These are phyloP conservation scores for Coelopa pilipes DNA, from an alignment of 2,888 invertebrate genomes.

Conservation along the genomic window DNA sequence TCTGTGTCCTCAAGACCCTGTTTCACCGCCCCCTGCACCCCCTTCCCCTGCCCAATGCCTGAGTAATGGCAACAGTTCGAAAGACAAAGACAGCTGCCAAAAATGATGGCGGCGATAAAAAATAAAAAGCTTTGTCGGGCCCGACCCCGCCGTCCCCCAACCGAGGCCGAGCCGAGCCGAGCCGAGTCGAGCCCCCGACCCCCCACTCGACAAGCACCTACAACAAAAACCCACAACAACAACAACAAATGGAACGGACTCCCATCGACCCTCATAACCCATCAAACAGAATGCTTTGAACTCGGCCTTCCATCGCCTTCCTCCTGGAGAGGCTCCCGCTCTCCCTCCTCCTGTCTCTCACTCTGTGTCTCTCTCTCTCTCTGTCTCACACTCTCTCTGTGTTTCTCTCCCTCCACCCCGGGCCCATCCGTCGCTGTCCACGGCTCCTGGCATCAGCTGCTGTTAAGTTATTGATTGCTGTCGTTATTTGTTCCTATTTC, in stretches of 20 bases:
- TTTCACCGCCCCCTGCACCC: no score
- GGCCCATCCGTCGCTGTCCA: neutral
- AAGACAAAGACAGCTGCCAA: constrained; percentile 33
- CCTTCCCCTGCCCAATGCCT: neutral
- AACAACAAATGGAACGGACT: no score
- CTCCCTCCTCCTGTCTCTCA: neutral
- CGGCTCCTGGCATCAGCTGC: constrained; percentile 51
- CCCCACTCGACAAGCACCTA: no score
- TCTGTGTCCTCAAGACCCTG: no score
- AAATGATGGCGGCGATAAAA: constrained; percentile 40
- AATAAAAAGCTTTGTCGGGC: constrained; percentile 27
- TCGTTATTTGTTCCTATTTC: constrained; percentile 34
- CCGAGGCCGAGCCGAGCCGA: neutral
- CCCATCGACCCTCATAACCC: constrained; percentile 5
- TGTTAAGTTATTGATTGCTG: constrained; percentile 41
- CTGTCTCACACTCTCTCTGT: neutral
- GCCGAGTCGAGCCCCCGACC: no score
- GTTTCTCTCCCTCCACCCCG: neutral
- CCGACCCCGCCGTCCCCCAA: neutral
- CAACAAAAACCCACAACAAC: no score
- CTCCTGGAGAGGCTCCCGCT: neutral
- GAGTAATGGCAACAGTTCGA: neutral
- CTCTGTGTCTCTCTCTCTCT: neutral
- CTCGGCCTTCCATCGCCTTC: neutral
- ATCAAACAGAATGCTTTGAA: constrained; percentile 20